phyloP scores from a whole-genome alignment of 2,888 invertebrate species.

The Galerucella pusilla region DNA sequence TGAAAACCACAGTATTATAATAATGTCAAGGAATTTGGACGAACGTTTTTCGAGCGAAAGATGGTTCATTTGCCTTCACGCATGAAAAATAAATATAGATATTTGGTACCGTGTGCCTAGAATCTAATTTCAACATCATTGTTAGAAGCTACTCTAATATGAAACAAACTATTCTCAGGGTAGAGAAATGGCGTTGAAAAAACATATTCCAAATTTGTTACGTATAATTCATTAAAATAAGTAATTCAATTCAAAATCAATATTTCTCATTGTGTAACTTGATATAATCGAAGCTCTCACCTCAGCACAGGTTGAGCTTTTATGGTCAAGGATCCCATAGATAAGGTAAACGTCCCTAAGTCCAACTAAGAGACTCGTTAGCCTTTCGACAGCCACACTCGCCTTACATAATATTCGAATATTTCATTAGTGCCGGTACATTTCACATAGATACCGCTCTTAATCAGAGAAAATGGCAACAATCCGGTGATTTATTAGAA shows the following conservation, averaged over 20 bases:
- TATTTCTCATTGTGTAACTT: neutral
- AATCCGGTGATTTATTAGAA: slow-evolving; percentile 31
- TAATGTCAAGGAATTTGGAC: too few species aligned
- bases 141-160: too few species aligned
- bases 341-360: slow-evolving; percentile 27
- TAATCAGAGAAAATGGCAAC: slow-evolving; percentile 31
- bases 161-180: too few species aligned
- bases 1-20: too few species aligned
- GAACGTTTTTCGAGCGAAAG: too few species aligned
- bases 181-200: too few species aligned
- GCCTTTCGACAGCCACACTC: slow-evolving; percentile 14
- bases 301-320: slow-evolving; percentile 11
- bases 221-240: neutral
- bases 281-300: slow-evolving; percentile 1
- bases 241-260: neutral
- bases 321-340: slow-evolving; percentile 15
- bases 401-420: slow-evolving; percentile 30
- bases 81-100: too few species aligned
- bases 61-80: too few species aligned
- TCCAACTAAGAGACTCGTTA: slow-evolving; percentile 13
- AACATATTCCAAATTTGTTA: neutral
- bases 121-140: too few species aligned
- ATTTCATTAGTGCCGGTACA: slow-evolving; percentile 35
- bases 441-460: slow-evolving; percentile 31
- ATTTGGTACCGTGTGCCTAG: too few species aligned